A percentile compares a stretch with the other conserved stretches of the same genome.
Evolutionary conservation across 2,797 vertebrate species (phyloP).

Genomic region (Mareca strepera): DNA sequence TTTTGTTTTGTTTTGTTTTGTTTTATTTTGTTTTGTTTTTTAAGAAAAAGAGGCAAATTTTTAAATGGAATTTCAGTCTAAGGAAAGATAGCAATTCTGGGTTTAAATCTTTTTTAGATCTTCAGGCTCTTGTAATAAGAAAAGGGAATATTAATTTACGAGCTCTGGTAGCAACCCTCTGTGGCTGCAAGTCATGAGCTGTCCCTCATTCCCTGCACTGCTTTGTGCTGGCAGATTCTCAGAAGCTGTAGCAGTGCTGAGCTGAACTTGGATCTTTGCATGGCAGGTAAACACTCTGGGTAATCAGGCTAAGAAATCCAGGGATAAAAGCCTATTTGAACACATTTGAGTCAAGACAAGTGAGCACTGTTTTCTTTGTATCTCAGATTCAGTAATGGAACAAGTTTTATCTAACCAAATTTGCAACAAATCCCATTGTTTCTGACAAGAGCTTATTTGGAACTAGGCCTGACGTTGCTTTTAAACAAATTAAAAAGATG

Average conservation of each 20-base stretch:
- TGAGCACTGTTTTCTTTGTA: slow-evolving; percentile 11
- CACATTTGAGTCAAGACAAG: neutral
- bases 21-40: neutral
- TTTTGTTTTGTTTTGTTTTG: neutral
- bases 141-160: neutral
- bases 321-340: neutral
- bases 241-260: neutral
- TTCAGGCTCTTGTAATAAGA: neutral
- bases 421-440: neutral
- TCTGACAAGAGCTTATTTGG: slow-evolving; percentile 5
- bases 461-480: slow-evolving; percentile 22
- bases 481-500: slow-evolving; percentile 7
- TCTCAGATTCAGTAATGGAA: slow-evolving; percentile 13
- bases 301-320: neutral
- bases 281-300: neutral
- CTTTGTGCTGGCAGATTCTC: neutral
- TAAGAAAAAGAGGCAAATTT: neutral
- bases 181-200: neutral
- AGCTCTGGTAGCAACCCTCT: neutral
- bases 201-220: neutral
- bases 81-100: neutral
- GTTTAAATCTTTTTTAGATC: neutral
- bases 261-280: neutral
- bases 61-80: neutral
- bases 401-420: slow-evolving; percentile 17